These are phyloP conservation scores for Drosophila parthenogenetica DNA, from an alignment of 2,888 invertebrate genomes.

Conservation along the genomic window DNA sequence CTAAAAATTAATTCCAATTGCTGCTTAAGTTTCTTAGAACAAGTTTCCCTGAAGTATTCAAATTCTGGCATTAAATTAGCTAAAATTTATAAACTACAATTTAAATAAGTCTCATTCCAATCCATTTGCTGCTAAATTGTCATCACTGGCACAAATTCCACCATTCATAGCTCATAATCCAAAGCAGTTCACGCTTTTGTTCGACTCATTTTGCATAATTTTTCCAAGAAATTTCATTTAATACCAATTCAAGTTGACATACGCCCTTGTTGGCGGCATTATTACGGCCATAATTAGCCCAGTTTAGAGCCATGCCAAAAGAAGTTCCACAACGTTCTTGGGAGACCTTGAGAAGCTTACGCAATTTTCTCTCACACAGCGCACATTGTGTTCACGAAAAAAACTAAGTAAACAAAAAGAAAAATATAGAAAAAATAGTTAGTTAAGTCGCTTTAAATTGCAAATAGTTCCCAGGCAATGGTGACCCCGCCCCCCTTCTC, in stretches of 20 bases:
- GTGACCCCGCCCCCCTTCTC: not conserved
- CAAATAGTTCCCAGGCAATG: constrained; percentile 52
- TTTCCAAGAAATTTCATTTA: not conserved
- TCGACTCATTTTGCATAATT: not conserved
- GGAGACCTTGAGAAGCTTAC: constrained; percentile 48
- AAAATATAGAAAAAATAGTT: constrained; percentile 12
- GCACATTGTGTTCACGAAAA: constrained; percentile 35
- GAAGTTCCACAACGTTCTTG: constrained; percentile 17
- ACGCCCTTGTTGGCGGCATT: constrained; percentile 9
- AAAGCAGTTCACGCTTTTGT: too few relatives aligned
- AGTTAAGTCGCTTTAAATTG: constrained; percentile 64
- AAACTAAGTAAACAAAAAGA: not conserved
- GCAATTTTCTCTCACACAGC: constrained; percentile 66
- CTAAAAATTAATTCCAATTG: constrained; percentile 1
- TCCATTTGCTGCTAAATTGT: too few relatives aligned
- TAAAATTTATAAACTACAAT: too few relatives aligned
- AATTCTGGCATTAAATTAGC: too few relatives aligned
- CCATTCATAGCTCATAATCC: not conserved
- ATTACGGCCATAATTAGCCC: constrained; percentile 12
- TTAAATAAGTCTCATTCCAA: too few relatives aligned
- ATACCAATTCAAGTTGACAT: constrained; percentile 10
- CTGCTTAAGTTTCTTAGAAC: constrained; percentile 1
- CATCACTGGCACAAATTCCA: too few relatives aligned
- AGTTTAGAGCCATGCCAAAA: constrained; percentile 1
- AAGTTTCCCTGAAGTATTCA: too few relatives aligned